Evolutionary conservation across 2,797 vertebrate species (phyloP).

Genomic region (Oreochromis grahami): DNA sequence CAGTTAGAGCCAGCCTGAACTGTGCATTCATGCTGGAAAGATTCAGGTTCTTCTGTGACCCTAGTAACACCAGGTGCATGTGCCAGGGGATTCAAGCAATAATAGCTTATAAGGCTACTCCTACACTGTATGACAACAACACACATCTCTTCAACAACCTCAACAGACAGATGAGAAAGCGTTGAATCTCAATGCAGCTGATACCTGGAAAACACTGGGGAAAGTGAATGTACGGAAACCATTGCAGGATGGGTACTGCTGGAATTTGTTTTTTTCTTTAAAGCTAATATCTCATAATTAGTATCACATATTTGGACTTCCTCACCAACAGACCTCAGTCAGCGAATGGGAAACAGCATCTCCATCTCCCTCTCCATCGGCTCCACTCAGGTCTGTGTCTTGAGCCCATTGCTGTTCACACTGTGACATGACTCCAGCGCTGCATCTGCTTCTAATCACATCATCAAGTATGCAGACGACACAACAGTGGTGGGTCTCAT

Average conservation of each 20-base stretch:
- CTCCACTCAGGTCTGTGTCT: neutral
- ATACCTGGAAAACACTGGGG: neutral
- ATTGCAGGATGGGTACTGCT: neutral
- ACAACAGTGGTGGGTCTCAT: neutral
- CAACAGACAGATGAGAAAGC: neutral
- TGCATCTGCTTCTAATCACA: neutral
- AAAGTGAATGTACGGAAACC: neutral
- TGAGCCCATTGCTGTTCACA: neutral
- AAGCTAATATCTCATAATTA: neutral
- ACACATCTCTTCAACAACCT: accelerated
- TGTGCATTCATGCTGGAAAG: neutral
- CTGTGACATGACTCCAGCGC: neutral
- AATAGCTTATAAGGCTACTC: neutral
- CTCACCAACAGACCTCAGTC: neutral
- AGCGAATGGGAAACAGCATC: neutral
- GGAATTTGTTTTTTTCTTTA: neutral
- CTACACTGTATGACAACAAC: neutral
- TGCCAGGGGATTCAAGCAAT: neutral
- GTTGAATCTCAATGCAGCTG: neutral
- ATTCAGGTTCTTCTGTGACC: neutral
- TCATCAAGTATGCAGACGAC: neutral
- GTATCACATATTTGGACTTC: neutral
- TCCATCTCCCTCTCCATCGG: neutral
- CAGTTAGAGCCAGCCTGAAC: accelerated
- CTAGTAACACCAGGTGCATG: neutral